Percentiles rank a stretch among this genome's conserved stretches.
phyloP scores from a whole-genome alignment of 2,888 invertebrate genomes.

The Salpingus planirostris region DNA sequence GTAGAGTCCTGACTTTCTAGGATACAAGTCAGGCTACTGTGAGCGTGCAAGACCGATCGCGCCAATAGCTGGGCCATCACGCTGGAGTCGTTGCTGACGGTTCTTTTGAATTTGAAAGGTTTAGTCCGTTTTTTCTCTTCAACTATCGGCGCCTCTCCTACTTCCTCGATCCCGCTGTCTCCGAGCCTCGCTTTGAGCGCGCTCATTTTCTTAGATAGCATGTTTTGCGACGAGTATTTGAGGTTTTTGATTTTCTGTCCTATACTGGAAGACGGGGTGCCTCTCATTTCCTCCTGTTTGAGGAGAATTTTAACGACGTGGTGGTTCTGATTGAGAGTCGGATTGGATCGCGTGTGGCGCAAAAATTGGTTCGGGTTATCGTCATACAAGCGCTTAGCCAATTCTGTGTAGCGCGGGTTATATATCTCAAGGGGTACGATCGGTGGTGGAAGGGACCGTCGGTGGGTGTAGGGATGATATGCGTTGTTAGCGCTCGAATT shows the following conservation, averaged over 20 bases:
- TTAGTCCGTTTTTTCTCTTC: constrained; percentile 43
- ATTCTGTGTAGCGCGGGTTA: constrained; percentile 19
- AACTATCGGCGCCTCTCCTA: constrained; percentile 41
- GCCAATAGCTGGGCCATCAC: constrained; percentile 60
- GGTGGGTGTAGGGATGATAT: background rate
- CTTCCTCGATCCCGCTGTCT: constrained; percentile 42
- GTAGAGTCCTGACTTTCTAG: constrained; percentile 45
- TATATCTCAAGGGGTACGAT: constrained; percentile 7
- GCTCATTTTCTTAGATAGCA: constrained; percentile 54
- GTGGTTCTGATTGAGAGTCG: constrained; percentile 17
- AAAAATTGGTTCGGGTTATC: constrained; percentile 21
- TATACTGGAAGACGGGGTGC: constrained; percentile 44
- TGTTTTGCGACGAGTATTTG: constrained; percentile 50
- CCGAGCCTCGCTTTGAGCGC: constrained; percentile 49
- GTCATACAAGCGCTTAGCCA: constrained; percentile 25
- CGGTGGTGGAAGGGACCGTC: no score
- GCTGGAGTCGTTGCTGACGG: constrained; percentile 41
- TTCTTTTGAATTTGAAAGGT: constrained; percentile 40
- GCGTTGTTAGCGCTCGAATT: constrained; percentile 15
- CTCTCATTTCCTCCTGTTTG: constrained; percentile 52
- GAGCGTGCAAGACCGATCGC: constrained; percentile 53
- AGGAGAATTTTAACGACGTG: constrained; percentile 37
- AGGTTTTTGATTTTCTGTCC: constrained; percentile 54
- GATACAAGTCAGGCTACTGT: constrained; percentile 51
- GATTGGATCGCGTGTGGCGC: constrained; percentile 19